Evolutionary conservation across 2,888 invertebrate species (phyloP).

Genomic region (Meta bourneti): DNA sequence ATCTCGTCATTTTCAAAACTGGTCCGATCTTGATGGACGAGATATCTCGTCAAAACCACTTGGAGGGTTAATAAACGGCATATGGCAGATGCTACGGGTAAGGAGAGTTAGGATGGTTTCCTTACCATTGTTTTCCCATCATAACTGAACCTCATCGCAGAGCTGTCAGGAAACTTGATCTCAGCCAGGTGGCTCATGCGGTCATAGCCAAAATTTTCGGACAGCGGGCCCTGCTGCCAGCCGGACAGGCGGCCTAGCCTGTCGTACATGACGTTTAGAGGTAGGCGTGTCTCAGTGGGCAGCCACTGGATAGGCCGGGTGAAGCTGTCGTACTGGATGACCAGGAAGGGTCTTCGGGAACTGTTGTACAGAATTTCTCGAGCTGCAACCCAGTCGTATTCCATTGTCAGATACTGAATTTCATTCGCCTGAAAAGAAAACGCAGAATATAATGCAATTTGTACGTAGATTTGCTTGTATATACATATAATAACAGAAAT

Average conservation of each 20-base stretch:
- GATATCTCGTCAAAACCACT: too few species aligned
- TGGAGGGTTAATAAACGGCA: too few species aligned
- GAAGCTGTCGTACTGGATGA: constrained; percentile 81
- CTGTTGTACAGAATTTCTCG: constrained; percentile 80
- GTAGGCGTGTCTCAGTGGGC: constrained; percentile 88
- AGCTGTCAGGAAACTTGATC: constrained; percentile 94
- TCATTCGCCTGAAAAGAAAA: constrained; percentile 87
- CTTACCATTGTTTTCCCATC: constrained; percentile 84
- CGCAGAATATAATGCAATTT: constrained; percentile 82
- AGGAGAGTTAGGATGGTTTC: too few species aligned
- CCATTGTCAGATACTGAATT: constrained; percentile 92
- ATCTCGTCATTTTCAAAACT: too few species aligned
- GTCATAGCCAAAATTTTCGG: constrained; percentile 94
- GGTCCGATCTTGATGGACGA: too few species aligned
- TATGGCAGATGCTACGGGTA: too few species aligned
- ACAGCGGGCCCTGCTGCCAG: constrained; percentile 96
- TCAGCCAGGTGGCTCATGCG: constrained; percentile 93
- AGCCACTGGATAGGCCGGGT: constrained; percentile 80
- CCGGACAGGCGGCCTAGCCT: constrained; percentile 92
- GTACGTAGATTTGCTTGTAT: constrained; percentile 82
- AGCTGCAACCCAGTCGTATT: constrained; percentile 86
- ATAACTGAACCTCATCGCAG: constrained; percentile 94
- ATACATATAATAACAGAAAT: too few species aligned
- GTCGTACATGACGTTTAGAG: constrained; percentile 95
- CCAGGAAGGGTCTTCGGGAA: constrained; percentile 86